Conservation (phyloP, 2,797 vertebrate species). For the Hippopotamyrus pictus region DNA sequence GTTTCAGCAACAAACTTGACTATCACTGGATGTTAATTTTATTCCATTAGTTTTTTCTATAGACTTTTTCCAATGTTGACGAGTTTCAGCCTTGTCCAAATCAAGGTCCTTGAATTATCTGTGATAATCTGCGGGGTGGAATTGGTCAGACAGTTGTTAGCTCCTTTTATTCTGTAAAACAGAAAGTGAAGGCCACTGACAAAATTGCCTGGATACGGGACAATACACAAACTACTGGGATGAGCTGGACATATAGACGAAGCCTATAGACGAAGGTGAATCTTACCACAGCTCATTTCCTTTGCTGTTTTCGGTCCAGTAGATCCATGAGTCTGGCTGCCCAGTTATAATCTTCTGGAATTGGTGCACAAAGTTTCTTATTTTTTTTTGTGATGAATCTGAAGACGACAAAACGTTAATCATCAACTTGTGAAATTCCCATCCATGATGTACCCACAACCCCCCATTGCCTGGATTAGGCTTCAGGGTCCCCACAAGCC, state of each 20-base stretch:
- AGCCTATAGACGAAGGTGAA: background rate
- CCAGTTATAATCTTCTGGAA: constrained; percentile 17
- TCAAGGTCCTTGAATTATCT: constrained; percentile 3
- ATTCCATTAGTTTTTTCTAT: background rate
- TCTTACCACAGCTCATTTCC: constrained; percentile 10
- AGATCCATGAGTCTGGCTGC: constrained; percentile 15
- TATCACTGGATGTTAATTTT: background rate
- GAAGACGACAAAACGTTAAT: background rate
- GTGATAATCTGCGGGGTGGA: background rate
- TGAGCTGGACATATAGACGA: background rate
- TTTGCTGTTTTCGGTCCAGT: background rate
- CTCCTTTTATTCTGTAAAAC: background rate
- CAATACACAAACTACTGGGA: background rate
- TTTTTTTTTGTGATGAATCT: constrained; percentile 24
- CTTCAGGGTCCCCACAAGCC: background rate
- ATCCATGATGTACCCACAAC: background rate
- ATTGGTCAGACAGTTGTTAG: background rate
- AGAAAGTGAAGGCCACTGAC: background rate
- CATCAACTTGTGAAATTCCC: background rate
- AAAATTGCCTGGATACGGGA: background rate
- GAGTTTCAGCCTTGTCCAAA: background rate
- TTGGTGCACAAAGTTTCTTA: constrained; percentile 21
- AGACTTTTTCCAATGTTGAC: background rate
- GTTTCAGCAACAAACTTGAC: background rate
- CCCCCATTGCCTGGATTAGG: background rate